phyloP scores from a whole-genome alignment of 2,888 invertebrate species.

The Caenorhabditis drosophilae region DNA sequence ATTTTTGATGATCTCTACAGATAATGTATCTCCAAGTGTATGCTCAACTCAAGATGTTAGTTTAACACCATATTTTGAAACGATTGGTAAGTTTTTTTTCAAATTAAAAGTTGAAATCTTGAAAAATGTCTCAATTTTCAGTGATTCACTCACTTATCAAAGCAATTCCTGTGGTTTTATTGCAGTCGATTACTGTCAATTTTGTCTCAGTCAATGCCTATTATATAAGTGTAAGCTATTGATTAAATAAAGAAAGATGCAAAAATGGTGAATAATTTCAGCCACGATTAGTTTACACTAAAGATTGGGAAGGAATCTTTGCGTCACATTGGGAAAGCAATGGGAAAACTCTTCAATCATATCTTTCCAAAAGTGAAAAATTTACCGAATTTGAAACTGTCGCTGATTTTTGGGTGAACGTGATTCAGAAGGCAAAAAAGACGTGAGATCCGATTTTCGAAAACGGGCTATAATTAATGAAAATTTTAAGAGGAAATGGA shows the following conservation, averaged over 20 bases:
- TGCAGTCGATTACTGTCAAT: slow-evolving; percentile 60
- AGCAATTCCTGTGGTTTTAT: slow-evolving; percentile 61
- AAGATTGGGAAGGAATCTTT: slow-evolving; percentile 55
- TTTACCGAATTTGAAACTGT: slow-evolving; percentile 27
- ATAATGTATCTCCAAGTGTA: slow-evolving; percentile 54
- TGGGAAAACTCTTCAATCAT: slow-evolving; percentile 25
- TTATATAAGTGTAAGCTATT: slow-evolving; percentile 36
- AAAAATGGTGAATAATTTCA: slow-evolving; percentile 3
- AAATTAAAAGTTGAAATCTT: not conserved
- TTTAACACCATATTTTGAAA: slow-evolving; percentile 55
- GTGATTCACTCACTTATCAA: slow-evolving; percentile 51
- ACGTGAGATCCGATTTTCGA: slow-evolving; percentile 9
- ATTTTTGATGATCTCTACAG: slow-evolving; percentile 65
- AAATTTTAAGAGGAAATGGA: slow-evolving; percentile 12
- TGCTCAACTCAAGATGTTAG: slow-evolving; percentile 53
- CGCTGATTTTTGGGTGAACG: slow-evolving; percentile 55
- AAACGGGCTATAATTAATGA: not conserved
- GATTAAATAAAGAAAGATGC: not conserved
- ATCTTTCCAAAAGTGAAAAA: slow-evolving; percentile 32
- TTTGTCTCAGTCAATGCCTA: slow-evolving; percentile 62
- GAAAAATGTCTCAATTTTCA: slow-evolving; percentile 15
- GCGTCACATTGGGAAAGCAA: slow-evolving; percentile 56
- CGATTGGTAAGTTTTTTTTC: slow-evolving; percentile 44
- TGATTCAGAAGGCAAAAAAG: slow-evolving; percentile 49
- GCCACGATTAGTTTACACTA: slow-evolving; percentile 36